phyloP scores from a whole-genome alignment of 2,888 invertebrate species.

The Epistrophe eligans region DNA sequence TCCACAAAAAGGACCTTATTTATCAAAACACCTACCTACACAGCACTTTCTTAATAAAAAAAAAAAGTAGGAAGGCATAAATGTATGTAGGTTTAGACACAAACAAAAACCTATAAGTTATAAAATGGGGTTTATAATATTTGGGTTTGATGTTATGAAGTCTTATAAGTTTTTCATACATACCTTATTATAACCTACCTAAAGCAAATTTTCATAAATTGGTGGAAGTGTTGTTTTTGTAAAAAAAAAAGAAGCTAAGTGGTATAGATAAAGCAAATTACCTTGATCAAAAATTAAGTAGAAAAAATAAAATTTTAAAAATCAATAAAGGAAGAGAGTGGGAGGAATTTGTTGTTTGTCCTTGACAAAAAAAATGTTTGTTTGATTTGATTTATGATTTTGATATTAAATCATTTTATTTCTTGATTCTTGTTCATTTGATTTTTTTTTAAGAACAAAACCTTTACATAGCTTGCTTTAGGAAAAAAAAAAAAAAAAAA shows the following conservation, averaged over 20 bases:
- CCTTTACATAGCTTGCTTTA: not conserved
- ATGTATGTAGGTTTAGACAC: not conserved
- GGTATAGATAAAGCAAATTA: not conserved
- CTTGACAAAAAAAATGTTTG: not conserved
- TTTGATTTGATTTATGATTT: conserved; percentile 4
- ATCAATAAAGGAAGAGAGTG: not conserved
- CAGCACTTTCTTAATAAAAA: not conserved
- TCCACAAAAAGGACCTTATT: not conserved
- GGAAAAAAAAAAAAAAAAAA: not conserved
- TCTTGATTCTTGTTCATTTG: not conserved
- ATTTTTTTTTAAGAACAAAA: not conserved
- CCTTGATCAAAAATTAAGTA: not conserved
- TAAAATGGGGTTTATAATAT: not conserved
- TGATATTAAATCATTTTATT: not conserved
- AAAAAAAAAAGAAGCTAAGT: not conserved
- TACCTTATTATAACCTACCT: too few relatives aligned
- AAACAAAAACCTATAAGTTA: not conserved
- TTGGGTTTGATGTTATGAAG: not conserved
- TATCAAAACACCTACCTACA: not conserved
- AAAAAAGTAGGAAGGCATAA: too few relatives aligned
- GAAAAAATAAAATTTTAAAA: not conserved
- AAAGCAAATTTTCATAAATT: too few relatives aligned
- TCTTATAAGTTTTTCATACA: too few relatives aligned
- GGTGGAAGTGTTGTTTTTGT: not conserved
- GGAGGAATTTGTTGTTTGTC: not conserved